Conservation (phyloP, 1,140 invertebrate genomes). For the Drosophila pruinosa region DNA sequence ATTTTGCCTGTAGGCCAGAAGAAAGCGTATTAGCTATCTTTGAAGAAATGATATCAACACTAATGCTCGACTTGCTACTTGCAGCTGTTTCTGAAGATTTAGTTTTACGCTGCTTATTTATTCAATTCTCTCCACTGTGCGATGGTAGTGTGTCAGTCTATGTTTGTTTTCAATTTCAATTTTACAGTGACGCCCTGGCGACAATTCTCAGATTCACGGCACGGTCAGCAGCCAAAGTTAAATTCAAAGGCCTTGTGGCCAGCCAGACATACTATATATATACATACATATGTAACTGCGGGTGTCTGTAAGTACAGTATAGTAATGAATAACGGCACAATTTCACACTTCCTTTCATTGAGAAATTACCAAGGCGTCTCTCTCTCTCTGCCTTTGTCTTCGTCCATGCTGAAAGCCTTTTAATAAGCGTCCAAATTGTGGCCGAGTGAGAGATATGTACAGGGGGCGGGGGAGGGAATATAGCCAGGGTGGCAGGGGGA, state of each 20-base stretch:
- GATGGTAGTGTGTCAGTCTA: not conserved
- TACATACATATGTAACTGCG: not conserved
- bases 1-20: too few species aligned
- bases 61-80: too few species aligned
- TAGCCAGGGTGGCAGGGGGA: too few species aligned
- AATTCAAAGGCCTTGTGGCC: not conserved
- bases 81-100: too few species aligned
- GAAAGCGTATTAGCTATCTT: too few species aligned
- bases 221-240: not conserved
- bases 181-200: conserved; percentile 17
- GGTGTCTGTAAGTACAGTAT: not conserved
- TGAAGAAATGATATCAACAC: too few species aligned
- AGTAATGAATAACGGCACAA: conserved; percentile 37
- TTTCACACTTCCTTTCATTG: conserved; percentile 44
- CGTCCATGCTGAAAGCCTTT: conserved; percentile 24
- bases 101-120: too few species aligned
- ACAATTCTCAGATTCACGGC: not conserved
- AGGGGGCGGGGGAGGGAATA: not conserved
- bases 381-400: conserved; percentile 11
- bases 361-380: conserved; percentile 12
- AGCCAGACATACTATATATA: not conserved
- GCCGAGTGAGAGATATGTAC: not conserved
- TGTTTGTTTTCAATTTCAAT: conserved; percentile 33
- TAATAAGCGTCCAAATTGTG: conserved; percentile 33
- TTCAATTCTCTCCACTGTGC: conserved; percentile 1